These are phyloP conservation scores for Recurvirostra avosetta DNA, from an alignment of 2,113 vertebrate genomes.

Conservation along the genomic window DNA sequence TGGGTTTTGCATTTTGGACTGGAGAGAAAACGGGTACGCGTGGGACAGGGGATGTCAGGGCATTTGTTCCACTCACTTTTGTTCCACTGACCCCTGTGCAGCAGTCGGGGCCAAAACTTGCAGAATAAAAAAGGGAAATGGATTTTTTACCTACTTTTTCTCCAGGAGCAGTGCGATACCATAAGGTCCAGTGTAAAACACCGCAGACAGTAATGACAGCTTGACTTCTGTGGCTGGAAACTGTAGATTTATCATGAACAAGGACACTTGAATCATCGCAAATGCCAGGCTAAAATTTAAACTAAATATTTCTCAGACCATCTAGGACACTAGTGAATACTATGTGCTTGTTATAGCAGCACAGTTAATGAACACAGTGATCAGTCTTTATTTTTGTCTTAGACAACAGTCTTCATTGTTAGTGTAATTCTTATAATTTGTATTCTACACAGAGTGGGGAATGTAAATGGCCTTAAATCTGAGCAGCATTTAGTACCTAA, in stretches of 20 bases:
- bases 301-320: neutral
- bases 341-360: neutral
- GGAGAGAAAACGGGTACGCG: accelerated
- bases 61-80: neutral
- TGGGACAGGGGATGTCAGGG: accelerated
- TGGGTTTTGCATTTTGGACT: neutral
- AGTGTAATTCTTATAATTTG: neutral
- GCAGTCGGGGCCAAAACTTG: accelerated
- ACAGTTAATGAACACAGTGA: neutral
- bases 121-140: neutral
- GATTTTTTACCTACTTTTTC: neutral
- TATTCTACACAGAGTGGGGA: neutral
- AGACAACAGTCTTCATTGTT: neutral
- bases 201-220: neutral
- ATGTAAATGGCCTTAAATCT: neutral
- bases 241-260: neutral
- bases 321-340: neutral
- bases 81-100: neutral
- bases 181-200: neutral
- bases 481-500: neutral
- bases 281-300: neutral
- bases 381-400: neutral
- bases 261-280: neutral
- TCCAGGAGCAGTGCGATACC: neutral
- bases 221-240: neutral